Evolutionary conservation across 2,797 vertebrate species (phyloP).

Genomic region (Orestias chungarensis): DNA sequence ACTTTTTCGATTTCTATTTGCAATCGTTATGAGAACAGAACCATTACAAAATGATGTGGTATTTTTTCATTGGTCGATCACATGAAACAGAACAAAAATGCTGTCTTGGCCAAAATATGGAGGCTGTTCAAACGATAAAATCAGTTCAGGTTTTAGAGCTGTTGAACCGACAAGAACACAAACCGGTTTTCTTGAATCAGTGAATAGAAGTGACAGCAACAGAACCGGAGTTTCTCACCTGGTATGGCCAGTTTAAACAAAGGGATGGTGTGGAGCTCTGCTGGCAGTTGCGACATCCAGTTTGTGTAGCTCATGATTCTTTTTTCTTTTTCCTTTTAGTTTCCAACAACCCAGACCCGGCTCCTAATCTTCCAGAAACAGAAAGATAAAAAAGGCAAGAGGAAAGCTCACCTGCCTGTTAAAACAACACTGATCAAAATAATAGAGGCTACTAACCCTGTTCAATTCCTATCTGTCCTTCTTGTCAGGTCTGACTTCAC

Average conservation of each 20-base stretch:
- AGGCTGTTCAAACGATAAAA: background rate
- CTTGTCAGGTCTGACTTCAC: background rate
- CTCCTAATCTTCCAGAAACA: background rate
- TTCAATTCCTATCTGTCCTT: background rate
- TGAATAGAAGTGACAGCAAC: background rate
- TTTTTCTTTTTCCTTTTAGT: background rate
- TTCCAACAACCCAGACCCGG: background rate
- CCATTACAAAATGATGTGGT: too few species aligned
- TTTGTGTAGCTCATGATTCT: constrained; percentile 18
- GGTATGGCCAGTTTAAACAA: constrained; percentile 62
- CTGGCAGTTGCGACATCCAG: constrained; percentile 66
- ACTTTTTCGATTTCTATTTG: too few species aligned
- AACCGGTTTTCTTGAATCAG: background rate
- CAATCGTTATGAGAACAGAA: too few species aligned
- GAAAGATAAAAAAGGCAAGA: background rate
- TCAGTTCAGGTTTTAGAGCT: too few species aligned
- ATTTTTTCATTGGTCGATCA: too few species aligned
- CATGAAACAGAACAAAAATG: too few species aligned
- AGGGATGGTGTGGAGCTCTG: constrained; percentile 27
- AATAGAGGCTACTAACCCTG: constrained; percentile 17
- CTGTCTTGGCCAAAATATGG: background rate
- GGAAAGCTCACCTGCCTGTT: background rate
- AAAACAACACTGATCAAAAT: background rate
- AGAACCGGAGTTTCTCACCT: constrained; percentile 39
- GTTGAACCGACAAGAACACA: background rate